Conservation (phyloP, 1,140 invertebrate genomes). For the Procambarus clarkii region DNA sequence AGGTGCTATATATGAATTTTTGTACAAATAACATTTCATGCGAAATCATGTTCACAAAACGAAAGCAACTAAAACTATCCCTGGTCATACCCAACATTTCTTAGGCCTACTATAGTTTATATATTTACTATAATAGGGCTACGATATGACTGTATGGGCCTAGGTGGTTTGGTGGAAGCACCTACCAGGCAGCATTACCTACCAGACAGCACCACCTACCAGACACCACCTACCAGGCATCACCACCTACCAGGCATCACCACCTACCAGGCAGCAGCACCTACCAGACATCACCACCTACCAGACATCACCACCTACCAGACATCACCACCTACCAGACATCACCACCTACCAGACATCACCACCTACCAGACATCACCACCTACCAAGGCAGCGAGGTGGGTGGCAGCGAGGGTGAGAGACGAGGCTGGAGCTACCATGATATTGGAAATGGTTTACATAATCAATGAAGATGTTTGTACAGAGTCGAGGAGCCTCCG, state of each 20-base stretch:
- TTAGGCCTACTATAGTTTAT: too few relatives aligned
- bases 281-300: background rate
- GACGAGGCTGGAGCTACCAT: background rate
- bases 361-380: background rate
- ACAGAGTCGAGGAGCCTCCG: background rate
- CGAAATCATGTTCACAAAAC: too few relatives aligned
- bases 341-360: too few relatives aligned
- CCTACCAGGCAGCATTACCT: background rate
- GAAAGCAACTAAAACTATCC: too few relatives aligned
- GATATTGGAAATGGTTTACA: conserved; percentile 18
- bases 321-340: background rate
- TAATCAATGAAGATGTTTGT: conserved; percentile 17
- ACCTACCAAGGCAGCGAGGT: background rate
- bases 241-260: background rate
- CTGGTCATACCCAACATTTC: too few relatives aligned
- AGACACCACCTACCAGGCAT: background rate
- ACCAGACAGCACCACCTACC: background rate
- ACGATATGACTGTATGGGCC: too few relatives aligned
- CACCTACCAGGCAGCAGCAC: background rate
- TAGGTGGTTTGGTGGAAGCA: too few relatives aligned
- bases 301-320: background rate
- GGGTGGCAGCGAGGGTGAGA: background rate
- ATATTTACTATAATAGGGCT: too few relatives aligned
- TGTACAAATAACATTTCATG: too few relatives aligned
- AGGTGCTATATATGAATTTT: too few relatives aligned